A percentile compares a stretch with the other conserved stretches of the same genome.
These are phyloP conservation scores for Zapus hudsonius DNA, from an alignment of 2,113 vertebrate species.

Conservation along the genomic window DNA sequence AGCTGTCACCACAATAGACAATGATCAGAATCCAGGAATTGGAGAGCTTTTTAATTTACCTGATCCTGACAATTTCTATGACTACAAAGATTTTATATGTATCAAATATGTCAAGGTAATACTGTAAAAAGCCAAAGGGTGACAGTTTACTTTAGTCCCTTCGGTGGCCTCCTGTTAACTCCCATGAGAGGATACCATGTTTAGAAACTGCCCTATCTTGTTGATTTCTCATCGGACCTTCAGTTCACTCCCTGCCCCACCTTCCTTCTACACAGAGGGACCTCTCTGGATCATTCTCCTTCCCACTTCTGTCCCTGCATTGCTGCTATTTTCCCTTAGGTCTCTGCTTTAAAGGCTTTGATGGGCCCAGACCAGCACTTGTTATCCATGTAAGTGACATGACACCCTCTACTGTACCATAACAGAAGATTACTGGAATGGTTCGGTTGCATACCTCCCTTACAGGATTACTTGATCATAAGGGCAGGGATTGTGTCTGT, in stretches of 20 bases:
- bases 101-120: background rate
- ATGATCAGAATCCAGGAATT: background rate
- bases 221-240: background rate
- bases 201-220: background rate
- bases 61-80: background rate
- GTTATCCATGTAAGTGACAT: background rate
- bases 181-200: background rate
- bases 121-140: background rate
- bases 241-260: background rate
- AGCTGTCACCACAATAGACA: background rate
- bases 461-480: background rate
- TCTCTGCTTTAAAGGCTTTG: too few relatives aligned
- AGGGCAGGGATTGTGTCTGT: background rate
- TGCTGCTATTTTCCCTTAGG: background rate
- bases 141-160: background rate
- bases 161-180: background rate
- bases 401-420: background rate
- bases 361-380: background rate
- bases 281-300: background rate
- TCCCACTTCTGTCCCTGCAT: background rate
- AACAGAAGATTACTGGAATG: background rate
- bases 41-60: background rate
- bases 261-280: background rate
- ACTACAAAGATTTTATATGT: background rate
- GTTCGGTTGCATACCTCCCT: background rate